Evolutionary conservation across 2,888 invertebrate species (phyloP).

Genomic region (Microchrysa polita): DNA sequence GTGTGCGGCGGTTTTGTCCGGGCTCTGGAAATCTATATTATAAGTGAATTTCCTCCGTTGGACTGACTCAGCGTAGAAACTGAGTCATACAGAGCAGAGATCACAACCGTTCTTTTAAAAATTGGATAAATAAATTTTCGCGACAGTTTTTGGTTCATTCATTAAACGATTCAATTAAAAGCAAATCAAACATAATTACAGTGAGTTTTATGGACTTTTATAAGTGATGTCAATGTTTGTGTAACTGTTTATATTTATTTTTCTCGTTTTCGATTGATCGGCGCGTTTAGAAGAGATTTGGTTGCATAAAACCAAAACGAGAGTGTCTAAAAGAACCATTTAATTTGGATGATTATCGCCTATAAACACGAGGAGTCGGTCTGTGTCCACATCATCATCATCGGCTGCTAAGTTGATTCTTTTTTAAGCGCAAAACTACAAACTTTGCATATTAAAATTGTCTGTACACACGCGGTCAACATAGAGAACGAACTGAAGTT

Average conservation of each 20-base stretch:
- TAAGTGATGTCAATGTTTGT: conserved; percentile 45
- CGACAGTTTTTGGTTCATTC: conserved; percentile 3
- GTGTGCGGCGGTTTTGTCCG: conserved; percentile 20
- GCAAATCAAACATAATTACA: neutral
- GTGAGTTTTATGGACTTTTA: conserved; percentile 20
- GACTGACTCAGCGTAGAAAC: conserved; percentile 33
- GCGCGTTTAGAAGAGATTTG: too few relatives aligned
- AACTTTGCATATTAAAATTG: conserved; percentile 46
- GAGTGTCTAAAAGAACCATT: too few relatives aligned
- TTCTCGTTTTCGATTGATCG: too few relatives aligned
- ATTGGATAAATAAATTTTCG: neutral
- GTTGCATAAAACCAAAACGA: too few relatives aligned
- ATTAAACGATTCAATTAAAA: neutral
- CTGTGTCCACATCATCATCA: too few relatives aligned
- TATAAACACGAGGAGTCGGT: too few relatives aligned
- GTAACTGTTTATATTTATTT: neutral
- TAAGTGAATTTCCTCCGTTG: conserved; percentile 13
- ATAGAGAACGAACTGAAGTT: too few relatives aligned
- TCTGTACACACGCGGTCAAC: conserved; percentile 28
- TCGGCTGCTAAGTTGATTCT: too few relatives aligned
- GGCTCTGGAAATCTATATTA: conserved; percentile 37
- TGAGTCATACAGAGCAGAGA: conserved; percentile 34
- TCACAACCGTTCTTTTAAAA: conserved; percentile 37
- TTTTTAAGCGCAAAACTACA: conserved; percentile 11
- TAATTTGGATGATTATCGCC: too few relatives aligned